These are phyloP conservation scores for Taurulus bubalis DNA, from an alignment of 2,113 vertebrate genomes.

Conservation along the genomic window DNA sequence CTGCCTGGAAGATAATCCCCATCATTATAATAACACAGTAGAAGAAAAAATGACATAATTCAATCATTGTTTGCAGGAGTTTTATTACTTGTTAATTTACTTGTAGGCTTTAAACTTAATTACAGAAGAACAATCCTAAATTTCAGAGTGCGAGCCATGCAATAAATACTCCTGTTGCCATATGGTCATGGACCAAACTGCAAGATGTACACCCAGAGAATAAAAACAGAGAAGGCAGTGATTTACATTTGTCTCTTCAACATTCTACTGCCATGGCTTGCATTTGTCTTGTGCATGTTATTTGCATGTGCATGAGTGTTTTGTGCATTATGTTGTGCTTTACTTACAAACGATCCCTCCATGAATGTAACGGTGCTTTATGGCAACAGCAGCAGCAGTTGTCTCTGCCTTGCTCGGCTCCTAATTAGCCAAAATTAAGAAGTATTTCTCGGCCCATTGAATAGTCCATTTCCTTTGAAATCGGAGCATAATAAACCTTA, in stretches of 20 bases:
- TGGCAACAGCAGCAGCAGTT: conserved; percentile 56
- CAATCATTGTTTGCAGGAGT: background rate
- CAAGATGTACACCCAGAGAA: background rate
- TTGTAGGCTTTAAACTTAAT: background rate
- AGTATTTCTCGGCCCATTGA: conserved; percentile 79
- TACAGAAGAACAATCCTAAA: background rate
- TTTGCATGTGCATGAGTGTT: conserved; percentile 56
- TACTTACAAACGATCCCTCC: conserved; percentile 32
- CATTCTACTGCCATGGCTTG: conserved; percentile 1
- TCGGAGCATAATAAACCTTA: conserved; percentile 78
- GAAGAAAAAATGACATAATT: background rate
- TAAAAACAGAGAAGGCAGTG: background rate
- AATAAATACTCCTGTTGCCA: conserved; percentile 6
- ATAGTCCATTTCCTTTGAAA: conserved; percentile 81
- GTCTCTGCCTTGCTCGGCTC: conserved; percentile 67
- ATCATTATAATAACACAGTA: background rate
- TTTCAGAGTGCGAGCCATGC: background rate
- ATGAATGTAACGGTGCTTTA: conserved; percentile 41
- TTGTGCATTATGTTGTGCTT: conserved; percentile 44
- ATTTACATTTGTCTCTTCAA: conserved; percentile 39
- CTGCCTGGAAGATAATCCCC: conserved; percentile 48
- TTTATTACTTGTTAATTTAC: background rate
- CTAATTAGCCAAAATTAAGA: conserved; percentile 81
- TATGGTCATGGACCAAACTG: background rate
- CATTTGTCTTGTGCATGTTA: conserved; percentile 50